A percentile compares a stretch with the other conserved stretches of the same genome.
Conservation (phyloP, 2,888 invertebrate species). For the Hirtodrosophila confusa region DNA sequence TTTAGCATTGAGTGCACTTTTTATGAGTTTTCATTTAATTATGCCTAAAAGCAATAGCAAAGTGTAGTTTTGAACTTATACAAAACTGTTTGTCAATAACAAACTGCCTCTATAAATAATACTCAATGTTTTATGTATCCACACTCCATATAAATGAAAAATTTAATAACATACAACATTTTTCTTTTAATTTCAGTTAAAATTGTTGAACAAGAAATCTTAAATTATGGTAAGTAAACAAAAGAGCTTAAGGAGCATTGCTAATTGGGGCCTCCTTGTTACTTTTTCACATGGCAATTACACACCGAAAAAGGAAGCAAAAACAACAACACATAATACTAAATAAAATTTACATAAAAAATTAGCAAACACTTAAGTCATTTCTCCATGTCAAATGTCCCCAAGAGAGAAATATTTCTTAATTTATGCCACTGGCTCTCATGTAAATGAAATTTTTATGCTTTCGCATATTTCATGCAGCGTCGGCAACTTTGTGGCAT, state of each 20-base stretch:
- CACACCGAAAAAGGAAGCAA: conserved; percentile 3
- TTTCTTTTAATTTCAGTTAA: conserved; percentile 49
- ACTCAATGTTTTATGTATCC: conserved; percentile 1
- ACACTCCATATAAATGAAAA: conserved; percentile 16
- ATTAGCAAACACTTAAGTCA: conserved; percentile 62
- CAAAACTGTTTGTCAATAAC: conserved; percentile 31
- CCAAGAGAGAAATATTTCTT: conserved; percentile 68
- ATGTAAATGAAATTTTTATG: conserved; percentile 61
- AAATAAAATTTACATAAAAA: conserved; percentile 64
- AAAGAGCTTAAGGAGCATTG: conserved; percentile 9
- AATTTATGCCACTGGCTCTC: conserved; percentile 63
- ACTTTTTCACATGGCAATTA: conserved; percentile 43
- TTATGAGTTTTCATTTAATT: conserved; percentile 14
- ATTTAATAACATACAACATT: conserved; percentile 5
- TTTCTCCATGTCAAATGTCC: conserved; percentile 63
- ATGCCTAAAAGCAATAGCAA: conserved; percentile 56
- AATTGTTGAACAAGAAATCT: conserved; percentile 39
- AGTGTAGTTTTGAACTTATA: conserved; percentile 34
- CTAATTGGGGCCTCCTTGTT: conserved; percentile 53
- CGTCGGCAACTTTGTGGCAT: conserved; percentile 57
- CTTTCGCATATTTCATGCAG: conserved; percentile 53
- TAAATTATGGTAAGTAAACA: conserved; percentile 71
- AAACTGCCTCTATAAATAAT: conserved; percentile 10
- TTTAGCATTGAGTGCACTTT: conserved; percentile 22
- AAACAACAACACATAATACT: not conserved